Base-by-base conservation (phyloP, 2,888 invertebrate genomes). In the Eremobia ochroleuca region DNA sequence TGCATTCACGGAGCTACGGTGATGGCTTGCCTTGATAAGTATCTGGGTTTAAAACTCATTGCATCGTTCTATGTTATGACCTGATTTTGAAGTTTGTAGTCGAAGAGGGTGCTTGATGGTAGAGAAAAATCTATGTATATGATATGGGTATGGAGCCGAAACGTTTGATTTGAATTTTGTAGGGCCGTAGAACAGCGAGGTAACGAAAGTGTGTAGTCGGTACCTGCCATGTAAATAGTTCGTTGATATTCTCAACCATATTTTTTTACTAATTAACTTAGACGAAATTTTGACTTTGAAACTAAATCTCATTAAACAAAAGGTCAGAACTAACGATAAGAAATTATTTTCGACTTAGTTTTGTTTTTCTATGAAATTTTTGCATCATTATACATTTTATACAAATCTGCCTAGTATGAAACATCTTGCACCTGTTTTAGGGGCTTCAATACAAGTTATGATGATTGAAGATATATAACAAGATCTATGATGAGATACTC, bases 11-110 rank as follows among this genome's bases (percentile, higher is more conserved):
- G 76, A 81, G 78, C 81, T 85, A 43, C 2, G 74, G 73, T 77
- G 76, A 87, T 85, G 82, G 83, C 79, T 85, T 79, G 31, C 52
- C 71, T 73, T 86, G 85, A 87, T 85, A 74, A 59, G 77, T 72
- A 88, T 87, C 82, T 86, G 62, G 74, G 76, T 74, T 81, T 73
- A 15, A 61, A 73, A 69, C 31, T 81, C 73, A 69, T 77, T 76
- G 79, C 79, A 70, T 52, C 72, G 72, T 75, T 78, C 49, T 52
- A 64, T 55, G 31, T 69, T 72, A 73, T 74, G 82, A 81, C 81
- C 70, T 68, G 11, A 61, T 58, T 76, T 73, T 40, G 21, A 66
- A 75, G 61, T 37, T 70, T 58, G 1, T 4, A 37, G 31, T 43
- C 58, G 18, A 64, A 52, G 40, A 58, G 61, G 43, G 64, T 18